phyloP scores from a whole-genome alignment of 2,797 vertebrate species.

The Crocodylus rhombifer region DNA sequence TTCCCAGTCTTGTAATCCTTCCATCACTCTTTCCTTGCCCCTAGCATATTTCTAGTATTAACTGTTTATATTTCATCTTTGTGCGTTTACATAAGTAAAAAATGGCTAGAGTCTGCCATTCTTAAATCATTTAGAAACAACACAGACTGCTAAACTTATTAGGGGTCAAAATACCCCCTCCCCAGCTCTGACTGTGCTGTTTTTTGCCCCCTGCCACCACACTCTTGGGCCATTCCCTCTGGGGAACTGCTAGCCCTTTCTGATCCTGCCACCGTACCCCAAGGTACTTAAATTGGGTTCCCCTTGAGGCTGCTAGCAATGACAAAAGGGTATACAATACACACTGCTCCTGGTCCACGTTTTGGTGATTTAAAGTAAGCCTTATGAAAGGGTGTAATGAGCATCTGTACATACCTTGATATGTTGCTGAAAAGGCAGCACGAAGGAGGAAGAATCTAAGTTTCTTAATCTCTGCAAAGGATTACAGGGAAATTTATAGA shows the following conservation, averaged over 20 bases:
- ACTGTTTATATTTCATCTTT: background rate
- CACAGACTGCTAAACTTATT: background rate
- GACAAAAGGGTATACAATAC: background rate
- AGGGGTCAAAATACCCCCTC: no score
- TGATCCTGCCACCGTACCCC: no score
- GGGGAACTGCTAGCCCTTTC: no score
- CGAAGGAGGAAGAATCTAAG: background rate
- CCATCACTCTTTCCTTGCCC: background rate
- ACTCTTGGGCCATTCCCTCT: no score
- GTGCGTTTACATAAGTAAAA: background rate
- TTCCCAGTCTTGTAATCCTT: background rate
- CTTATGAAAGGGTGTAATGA: no score
- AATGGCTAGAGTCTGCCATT: background rate
- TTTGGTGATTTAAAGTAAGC: no score
- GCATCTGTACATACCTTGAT: background rate
- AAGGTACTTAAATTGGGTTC: no score
- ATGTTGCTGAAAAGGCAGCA: background rate
- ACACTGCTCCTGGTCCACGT: background rate
- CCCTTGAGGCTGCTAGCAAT: no score
- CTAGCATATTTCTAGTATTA: background rate
- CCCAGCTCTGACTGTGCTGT: no score
- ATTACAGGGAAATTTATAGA: background rate
- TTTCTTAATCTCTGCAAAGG: background rate
- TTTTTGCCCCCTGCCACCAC: no score
- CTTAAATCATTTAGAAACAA: background rate